Conservation (phyloP, 2,888 invertebrate genomes). For the Vesta saturnalis region DNA sequence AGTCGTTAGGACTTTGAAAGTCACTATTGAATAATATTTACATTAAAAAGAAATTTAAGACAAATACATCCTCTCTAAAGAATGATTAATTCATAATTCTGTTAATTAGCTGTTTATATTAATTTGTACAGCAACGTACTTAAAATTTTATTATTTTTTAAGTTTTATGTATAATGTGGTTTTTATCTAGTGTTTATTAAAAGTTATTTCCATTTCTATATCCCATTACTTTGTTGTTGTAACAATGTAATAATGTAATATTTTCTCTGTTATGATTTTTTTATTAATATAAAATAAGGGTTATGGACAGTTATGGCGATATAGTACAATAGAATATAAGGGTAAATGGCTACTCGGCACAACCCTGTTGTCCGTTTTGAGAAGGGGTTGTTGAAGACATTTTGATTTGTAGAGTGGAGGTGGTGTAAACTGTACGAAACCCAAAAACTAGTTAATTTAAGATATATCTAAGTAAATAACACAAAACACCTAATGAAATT, state of each 20-base stretch:
- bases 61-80: slow-evolving; percentile 2
- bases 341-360: slow-evolving; percentile 47
- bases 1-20: background rate
- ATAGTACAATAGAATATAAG: slow-evolving; percentile 15
- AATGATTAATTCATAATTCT: background rate
- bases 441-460: background rate
- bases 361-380: slow-evolving; percentile 41
- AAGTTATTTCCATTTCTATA: too few species aligned
- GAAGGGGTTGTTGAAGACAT: slow-evolving; percentile 43
- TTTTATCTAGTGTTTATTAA: too few species aligned
- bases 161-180: too few species aligned
- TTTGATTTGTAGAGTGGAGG: slow-evolving; percentile 37
- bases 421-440: background rate
- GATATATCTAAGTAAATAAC: slow-evolving; percentile 11
- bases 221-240: too few species aligned
- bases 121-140: background rate
- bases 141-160: background rate
- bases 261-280: background rate
- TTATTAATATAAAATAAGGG: background rate
- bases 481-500: slow-evolving; percentile 52
- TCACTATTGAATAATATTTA: slow-evolving; percentile 4
- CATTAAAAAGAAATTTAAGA: slow-evolving; percentile 13
- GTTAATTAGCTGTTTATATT: slow-evolving; percentile 3
- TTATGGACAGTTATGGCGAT: background rate
- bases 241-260: too few species aligned